phyloP scores from a whole-genome alignment of 2,113 vertebrate genomes.

The Callocephalon fimbriatum region DNA sequence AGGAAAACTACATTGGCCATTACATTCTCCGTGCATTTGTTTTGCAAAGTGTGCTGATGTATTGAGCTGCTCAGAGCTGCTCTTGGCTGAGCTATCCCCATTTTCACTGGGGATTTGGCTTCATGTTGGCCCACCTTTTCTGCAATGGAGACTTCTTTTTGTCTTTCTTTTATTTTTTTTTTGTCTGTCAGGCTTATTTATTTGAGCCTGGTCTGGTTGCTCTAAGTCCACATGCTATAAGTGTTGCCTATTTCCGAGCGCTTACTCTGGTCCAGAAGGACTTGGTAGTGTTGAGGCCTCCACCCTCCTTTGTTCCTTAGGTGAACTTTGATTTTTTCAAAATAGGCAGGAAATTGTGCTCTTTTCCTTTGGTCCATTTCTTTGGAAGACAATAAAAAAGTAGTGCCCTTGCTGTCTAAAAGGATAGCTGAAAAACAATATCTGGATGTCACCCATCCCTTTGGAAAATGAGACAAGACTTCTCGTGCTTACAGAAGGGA shows the following conservation, averaged over 20 bases:
- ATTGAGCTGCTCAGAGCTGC: neutral
- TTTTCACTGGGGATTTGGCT: neutral
- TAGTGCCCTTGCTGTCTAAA: neutral
- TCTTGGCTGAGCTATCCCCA: neutral
- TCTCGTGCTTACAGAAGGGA: neutral
- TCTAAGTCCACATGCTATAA: neutral
- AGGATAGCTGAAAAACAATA: conserved; percentile 32
- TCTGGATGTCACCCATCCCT: conserved; percentile 35
- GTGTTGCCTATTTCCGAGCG: neutral
- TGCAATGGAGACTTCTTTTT: neutral
- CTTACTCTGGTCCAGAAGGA: neutral
- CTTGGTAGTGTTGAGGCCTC: neutral
- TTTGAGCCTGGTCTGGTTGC: neutral
- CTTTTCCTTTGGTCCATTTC: conserved; percentile 28
- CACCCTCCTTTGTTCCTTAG: conserved; percentile 44
- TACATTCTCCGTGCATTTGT: neutral
- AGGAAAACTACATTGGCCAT: neutral
- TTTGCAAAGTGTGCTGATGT: neutral
- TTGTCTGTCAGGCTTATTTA: neutral
- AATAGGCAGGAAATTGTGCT: conserved; percentile 37
- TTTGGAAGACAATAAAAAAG: conserved; percentile 22
- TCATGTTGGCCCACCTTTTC: neutral
- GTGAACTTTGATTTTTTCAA: conserved; percentile 34
- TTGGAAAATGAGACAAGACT: neutral
- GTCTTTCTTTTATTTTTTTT: neutral